Percentiles rank a stretch among this genome's conserved stretches.
These are phyloP conservation scores for Tipula helvola DNA, from an alignment of 2,888 invertebrate species.

Conservation along the genomic window DNA sequence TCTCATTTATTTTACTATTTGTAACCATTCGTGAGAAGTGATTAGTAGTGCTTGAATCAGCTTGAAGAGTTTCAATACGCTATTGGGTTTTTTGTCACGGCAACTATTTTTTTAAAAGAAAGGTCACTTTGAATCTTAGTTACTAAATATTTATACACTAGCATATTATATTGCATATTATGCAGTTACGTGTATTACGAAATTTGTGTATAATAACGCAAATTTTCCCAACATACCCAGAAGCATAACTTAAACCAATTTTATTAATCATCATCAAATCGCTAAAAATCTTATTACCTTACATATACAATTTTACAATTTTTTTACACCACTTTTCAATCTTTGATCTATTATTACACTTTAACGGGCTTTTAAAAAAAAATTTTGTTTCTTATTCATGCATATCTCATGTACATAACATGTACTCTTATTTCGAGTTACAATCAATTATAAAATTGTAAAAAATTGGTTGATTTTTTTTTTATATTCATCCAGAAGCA, in stretches of 20 bases:
- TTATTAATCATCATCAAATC: neutral
- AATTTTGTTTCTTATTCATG: neutral
- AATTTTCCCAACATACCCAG: neutral
- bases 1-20: no score
- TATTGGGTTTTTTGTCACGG: no score
- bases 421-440: neutral
- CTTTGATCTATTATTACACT: slow-evolving; percentile 4
- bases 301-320: neutral
- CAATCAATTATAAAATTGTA: neutral
- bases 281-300: neutral
- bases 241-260: neutral
- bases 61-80: no score
- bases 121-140: no score
- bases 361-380: neutral
- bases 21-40: no score
- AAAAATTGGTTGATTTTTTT: neutral
- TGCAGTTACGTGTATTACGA: no score
- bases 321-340: neutral
- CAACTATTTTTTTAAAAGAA: no score
- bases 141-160: no score
- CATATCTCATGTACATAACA: neutral
- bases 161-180: no score
- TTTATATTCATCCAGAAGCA: neutral
- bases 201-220: neutral
- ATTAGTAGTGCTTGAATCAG: no score